phyloP scores from a whole-genome alignment of 1,140 invertebrate species.

The Drosophila kikkawai region DNA sequence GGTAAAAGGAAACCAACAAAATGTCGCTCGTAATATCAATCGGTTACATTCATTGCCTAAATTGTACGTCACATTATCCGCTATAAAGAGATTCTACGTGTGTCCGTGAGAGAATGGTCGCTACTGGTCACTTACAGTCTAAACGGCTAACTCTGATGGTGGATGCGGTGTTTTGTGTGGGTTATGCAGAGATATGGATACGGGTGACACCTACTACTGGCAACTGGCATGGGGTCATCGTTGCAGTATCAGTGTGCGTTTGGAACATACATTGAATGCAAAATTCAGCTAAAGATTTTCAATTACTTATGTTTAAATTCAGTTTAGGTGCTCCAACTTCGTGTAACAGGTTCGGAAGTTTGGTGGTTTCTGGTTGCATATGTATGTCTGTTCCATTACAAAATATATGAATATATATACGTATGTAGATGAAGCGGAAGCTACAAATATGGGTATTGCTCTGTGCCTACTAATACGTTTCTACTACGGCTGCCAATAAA shows the following conservation, averaged over 20 bases:
- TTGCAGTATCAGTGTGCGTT: conserved; percentile 21
- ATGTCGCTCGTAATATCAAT: conserved; percentile 81
- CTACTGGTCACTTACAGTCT: conserved; percentile 40
- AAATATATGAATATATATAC: conserved; percentile 13
- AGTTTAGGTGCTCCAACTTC: conserved; percentile 47
- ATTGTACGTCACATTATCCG: conserved; percentile 51
- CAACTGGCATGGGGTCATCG: conserved; percentile 69
- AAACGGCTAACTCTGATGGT: conserved; percentile 40
- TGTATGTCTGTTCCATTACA: conserved; percentile 48
- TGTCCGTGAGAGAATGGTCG: conserved; percentile 54
- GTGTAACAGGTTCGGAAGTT: conserved; percentile 78
- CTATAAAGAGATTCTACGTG: conserved; percentile 64
- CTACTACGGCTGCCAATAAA: conserved; percentile 59
- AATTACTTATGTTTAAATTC: conserved; percentile 76
- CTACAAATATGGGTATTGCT: conserved; percentile 42
- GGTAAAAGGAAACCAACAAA: conserved; percentile 80
- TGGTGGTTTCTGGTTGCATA: conserved; percentile 77
- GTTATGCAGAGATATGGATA: conserved; percentile 13
- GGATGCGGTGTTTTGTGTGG: conserved; percentile 15
- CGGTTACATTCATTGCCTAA: conserved; percentile 74
- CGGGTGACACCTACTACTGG: conserved; percentile 31
- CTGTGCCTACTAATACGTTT: conserved; percentile 42
- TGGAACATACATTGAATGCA: conserved; percentile 63
- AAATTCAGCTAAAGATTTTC: conserved; percentile 81
- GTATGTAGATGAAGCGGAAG: conserved; percentile 63